Evolutionary conservation across 2,888 invertebrate species (phyloP).

Genomic region (Sinopyrophorus schimmeli): DNA sequence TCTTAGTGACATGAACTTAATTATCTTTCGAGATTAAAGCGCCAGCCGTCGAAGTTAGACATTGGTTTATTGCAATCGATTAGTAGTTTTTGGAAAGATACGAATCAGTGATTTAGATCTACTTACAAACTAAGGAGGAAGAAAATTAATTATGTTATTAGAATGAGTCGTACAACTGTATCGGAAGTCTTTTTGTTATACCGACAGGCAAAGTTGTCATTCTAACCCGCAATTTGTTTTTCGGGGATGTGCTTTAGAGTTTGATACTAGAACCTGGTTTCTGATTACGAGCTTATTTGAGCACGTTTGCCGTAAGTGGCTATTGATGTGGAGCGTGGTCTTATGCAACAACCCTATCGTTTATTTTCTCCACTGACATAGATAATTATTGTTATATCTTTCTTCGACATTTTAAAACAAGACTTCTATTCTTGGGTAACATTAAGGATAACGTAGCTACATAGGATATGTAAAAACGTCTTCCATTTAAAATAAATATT

Average conservation of each 20-base stretch:
- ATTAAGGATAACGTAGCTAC: too few relatives aligned
- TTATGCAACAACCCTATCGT: constrained; percentile 22
- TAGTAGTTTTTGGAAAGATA: constrained; percentile 16
- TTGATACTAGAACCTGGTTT: constrained; percentile 16
- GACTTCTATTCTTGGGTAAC: too few relatives aligned
- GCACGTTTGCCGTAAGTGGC: constrained; percentile 25
- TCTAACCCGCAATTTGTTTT: too few relatives aligned
- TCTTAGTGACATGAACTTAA: constrained; percentile 32
- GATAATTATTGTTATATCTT: too few relatives aligned
- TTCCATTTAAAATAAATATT: too few relatives aligned
- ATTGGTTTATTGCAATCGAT: constrained; percentile 28
- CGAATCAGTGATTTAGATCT: constrained; percentile 11
- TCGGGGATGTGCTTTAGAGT: constrained; percentile 10
- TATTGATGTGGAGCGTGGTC: constrained; percentile 26
- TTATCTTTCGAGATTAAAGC: constrained; percentile 30
- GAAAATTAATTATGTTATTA: constrained; percentile 19
- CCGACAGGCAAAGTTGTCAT: neutral
- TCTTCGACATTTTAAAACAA: too few relatives aligned
- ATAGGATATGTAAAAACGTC: too few relatives aligned
- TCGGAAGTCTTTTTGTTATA: neutral
- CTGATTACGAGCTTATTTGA: constrained; percentile 21
- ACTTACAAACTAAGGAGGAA: constrained; percentile 8
- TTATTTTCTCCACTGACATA: too few relatives aligned
- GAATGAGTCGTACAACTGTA: neutral
- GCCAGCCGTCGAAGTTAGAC: constrained; percentile 21